Conservation (phyloP, 2,797 vertebrate genomes). For the Lepidocolaptes lacrymiger region DNA sequence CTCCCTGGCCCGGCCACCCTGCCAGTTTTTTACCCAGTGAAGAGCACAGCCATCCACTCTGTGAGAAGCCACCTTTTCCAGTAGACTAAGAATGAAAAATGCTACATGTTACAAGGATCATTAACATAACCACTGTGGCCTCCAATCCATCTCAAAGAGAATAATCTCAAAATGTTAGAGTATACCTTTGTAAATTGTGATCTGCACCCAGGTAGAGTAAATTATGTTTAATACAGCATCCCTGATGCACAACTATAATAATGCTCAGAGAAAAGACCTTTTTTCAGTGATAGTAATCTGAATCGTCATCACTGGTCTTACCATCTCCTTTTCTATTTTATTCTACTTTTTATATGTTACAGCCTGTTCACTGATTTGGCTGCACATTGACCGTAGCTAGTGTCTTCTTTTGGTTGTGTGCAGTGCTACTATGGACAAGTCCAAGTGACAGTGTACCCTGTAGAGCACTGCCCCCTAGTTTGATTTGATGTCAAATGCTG, state of each 20-base stretch:
- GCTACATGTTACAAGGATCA: neutral
- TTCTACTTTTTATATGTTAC: neutral
- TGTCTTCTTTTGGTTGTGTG: accelerated
- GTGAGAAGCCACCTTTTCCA: neutral
- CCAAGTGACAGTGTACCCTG: neutral
- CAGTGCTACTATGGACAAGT: neutral
- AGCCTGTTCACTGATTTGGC: neutral
- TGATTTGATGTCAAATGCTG: neutral
- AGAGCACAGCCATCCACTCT: neutral
- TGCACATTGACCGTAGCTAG: accelerated
- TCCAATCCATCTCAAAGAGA: neutral
- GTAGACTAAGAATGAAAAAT: neutral
- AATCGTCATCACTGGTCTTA: neutral
- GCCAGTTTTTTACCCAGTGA: neutral
- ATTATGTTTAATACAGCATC: neutral
- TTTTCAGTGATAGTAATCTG: neutral
- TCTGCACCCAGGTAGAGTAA: accelerated
- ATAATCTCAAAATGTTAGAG: neutral
- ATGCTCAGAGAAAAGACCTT: neutral
- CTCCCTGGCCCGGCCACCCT: neutral
- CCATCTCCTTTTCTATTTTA: neutral
- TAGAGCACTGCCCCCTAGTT: neutral
- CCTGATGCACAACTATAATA: neutral
- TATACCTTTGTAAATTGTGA: neutral
- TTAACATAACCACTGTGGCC: neutral